These are phyloP conservation scores for Philopedon plagiatum DNA, from an alignment of 2,888 invertebrate genomes.

Conservation along the genomic window DNA sequence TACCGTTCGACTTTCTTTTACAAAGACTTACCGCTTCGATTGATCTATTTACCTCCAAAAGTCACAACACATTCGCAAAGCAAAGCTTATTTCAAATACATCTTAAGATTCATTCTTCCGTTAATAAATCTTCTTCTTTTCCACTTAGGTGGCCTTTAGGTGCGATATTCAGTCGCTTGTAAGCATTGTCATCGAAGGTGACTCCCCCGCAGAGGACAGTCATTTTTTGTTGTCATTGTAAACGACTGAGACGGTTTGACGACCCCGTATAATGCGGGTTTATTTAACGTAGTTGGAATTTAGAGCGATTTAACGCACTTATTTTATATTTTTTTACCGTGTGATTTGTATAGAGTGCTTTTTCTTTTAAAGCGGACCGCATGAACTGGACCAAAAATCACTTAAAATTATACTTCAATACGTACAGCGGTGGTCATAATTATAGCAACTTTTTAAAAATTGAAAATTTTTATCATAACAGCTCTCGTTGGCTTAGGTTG, in stretches of 20 bases:
- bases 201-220: constrained; percentile 55
- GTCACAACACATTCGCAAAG: constrained; percentile 43
- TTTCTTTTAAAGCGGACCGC: no score
- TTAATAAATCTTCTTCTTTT: constrained; percentile 46
- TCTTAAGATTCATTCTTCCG: constrained; percentile 45
- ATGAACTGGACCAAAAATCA: no score
- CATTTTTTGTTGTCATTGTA: constrained; percentile 53
- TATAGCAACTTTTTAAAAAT: no score
- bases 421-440: no score
- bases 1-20: constrained; percentile 1
- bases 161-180: constrained; percentile 44
- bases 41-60: constrained; percentile 39
- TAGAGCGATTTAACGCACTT: no score
- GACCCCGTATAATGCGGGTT: no score
- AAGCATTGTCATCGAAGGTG: constrained; percentile 53
- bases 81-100: constrained; percentile 25
- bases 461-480: no score
- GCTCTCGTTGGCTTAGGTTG: no score
- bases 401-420: no score
- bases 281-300: no score
- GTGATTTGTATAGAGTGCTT: no score
- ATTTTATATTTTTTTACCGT: no score
- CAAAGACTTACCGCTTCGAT: constrained; percentile 22
- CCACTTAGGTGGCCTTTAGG: constrained; percentile 48
- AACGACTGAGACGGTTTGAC: constrained; percentile 31